Evolutionary conservation across 1,140 invertebrate genomes (phyloP).

Genomic region (Monochamus saltuarius): DNA sequence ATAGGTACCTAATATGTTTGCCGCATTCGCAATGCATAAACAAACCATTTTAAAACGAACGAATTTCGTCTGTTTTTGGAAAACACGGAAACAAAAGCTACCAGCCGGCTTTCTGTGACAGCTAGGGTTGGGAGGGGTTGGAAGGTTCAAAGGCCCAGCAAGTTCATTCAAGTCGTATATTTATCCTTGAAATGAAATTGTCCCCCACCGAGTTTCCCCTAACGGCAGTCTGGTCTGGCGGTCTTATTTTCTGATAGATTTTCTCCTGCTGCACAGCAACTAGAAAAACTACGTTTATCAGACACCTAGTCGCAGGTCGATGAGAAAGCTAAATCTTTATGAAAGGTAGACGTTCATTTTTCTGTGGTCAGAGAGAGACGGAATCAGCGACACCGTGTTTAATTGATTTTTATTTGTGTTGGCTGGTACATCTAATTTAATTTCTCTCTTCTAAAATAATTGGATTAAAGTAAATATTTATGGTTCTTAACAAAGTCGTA

Average conservation of each 20-base stretch:
- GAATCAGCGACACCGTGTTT: too few relatives aligned
- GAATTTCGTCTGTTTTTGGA: background rate
- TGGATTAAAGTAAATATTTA: too few relatives aligned
- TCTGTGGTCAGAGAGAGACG: background rate
- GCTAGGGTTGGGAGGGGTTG: slow-evolving; percentile 12
- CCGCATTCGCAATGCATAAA: too few relatives aligned
- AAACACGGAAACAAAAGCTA: background rate
- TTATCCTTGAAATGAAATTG: slow-evolving; percentile 14
- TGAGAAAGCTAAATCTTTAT: slow-evolving; percentile 4
- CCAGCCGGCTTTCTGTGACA: slow-evolving; percentile 2
- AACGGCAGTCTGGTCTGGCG: slow-evolving; percentile 12
- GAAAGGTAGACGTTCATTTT: background rate
- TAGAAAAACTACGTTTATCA: slow-evolving; percentile 9
- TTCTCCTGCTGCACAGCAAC: slow-evolving; percentile 6
- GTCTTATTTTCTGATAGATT: slow-evolving; percentile 24
- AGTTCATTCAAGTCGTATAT: slow-evolving; percentile 28
- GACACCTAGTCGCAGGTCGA: background rate
- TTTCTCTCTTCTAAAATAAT: too few relatives aligned
- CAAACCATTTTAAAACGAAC: too few relatives aligned
- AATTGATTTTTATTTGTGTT: too few relatives aligned
- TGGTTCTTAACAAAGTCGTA: too few relatives aligned
- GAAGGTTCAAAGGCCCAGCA: slow-evolving; percentile 18
- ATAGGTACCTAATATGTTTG: too few relatives aligned
- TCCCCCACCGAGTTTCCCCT: slow-evolving; percentile 27
- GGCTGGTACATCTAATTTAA: too few relatives aligned